These are phyloP conservation scores for Chrysotoxum bicinctum DNA, from an alignment of 2,888 invertebrate species.

Conservation along the genomic window DNA sequence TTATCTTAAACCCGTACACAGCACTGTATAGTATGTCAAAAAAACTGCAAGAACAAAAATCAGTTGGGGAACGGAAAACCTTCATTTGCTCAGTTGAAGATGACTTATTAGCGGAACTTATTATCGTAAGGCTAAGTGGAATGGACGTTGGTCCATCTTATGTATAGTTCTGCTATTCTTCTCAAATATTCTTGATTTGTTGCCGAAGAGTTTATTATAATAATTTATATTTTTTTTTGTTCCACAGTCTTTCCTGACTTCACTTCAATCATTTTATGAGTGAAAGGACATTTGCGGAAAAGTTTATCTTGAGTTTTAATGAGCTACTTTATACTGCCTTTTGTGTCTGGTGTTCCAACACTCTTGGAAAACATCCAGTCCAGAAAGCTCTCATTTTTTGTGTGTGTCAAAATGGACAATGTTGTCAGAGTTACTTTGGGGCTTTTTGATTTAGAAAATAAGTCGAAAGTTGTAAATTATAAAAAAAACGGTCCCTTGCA, in stretches of 20 bases:
- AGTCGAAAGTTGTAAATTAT: constrained; percentile 26
- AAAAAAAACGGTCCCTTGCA: background rate
- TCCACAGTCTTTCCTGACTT: constrained; percentile 1
- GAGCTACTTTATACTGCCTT: constrained; percentile 33
- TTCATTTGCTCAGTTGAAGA: constrained; percentile 65
- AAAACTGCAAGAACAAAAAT: constrained; percentile 4
- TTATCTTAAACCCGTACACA: background rate
- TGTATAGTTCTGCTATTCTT: constrained; percentile 4
- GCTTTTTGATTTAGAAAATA: constrained; percentile 52
- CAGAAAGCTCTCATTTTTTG: background rate
- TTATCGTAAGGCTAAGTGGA: constrained; percentile 65
- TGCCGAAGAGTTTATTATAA: constrained; percentile 46
- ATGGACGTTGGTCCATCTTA: constrained; percentile 55
- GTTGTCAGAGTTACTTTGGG: background rate
- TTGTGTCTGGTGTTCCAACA: constrained; percentile 11
- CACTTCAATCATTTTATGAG: constrained; percentile 2
- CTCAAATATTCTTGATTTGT: constrained; percentile 53
- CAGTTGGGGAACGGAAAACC: constrained; percentile 48
- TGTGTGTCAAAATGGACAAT: constrained; percentile 27
- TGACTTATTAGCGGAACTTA: constrained; percentile 72
- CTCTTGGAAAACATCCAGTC: background rate
- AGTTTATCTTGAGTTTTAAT: constrained; percentile 58
- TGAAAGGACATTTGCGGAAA: constrained; percentile 15
- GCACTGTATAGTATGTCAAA: background rate
- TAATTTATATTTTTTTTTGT: background rate